phyloP scores from a whole-genome alignment of 2,797 vertebrate genomes.

The Oreortyx pictus region DNA sequence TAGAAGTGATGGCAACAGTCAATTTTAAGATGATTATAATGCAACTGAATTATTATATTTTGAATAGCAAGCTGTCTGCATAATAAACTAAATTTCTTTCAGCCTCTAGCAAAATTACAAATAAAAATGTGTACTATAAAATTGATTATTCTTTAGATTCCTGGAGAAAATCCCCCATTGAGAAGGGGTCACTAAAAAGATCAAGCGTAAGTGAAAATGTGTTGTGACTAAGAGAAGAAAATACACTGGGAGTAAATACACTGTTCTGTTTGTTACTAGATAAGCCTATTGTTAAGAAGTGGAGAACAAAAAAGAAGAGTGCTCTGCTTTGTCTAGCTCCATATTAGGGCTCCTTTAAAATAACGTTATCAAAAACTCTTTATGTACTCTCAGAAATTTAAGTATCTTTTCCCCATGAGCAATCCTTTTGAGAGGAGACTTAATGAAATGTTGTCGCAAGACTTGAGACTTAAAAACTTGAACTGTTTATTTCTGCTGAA shows the following conservation, averaged over 20 bases:
- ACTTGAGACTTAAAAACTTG: neutral
- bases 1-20: neutral
- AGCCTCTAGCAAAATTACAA: conserved; percentile 8
- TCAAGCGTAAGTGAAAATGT: neutral
- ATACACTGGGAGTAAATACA: neutral
- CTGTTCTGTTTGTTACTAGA: neutral
- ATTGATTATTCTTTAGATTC: neutral
- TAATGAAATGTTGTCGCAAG: conserved; percentile 44
- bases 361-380: conserved; percentile 3
- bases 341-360: conserved; percentile 12
- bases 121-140: neutral
- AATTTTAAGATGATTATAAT: conserved; percentile 28
- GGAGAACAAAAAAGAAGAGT: neutral
- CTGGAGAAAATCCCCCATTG: neutral
- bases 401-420: conserved; percentile 29
- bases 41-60: neutral
- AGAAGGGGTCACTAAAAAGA: neutral
- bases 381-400: neutral
- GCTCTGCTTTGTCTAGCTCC: neutral
- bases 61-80: neutral
- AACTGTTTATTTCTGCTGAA: conserved; percentile 43
- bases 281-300: neutral
- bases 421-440: conserved; percentile 26
- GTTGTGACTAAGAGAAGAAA: conserved; percentile 2
- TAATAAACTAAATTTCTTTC: neutral